Percentiles rank a stretch among this genome's conserved stretches.
phyloP scores from a whole-genome alignment of 2,888 invertebrate species.

The Holacanthella duospinosa region DNA sequence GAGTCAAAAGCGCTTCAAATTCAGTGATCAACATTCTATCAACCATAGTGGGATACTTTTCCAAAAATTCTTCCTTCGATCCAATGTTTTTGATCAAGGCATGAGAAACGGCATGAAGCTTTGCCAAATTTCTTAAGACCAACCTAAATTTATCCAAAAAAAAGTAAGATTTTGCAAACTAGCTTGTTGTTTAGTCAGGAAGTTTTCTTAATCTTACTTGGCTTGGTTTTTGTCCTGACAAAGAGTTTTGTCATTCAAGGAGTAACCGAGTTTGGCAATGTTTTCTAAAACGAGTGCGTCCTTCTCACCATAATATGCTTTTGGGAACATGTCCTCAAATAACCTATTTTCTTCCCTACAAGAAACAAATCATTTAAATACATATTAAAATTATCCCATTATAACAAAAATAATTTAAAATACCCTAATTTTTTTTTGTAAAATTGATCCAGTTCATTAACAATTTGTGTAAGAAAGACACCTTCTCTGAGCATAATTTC shows the following conservation, averaged over 20 bases:
- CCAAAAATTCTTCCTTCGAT: too few relatives aligned
- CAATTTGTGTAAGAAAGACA: constrained; percentile 7
- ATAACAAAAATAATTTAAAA: background rate
- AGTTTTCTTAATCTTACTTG: too few relatives aligned
- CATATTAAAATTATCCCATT: background rate
- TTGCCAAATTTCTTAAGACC: too few relatives aligned
- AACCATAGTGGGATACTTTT: too few relatives aligned
- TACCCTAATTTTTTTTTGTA: background rate
- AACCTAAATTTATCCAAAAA: too few relatives aligned
- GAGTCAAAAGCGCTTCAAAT: too few relatives aligned
- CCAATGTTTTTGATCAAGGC: too few relatives aligned
- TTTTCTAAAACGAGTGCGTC: constrained; percentile 13
- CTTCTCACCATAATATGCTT: constrained; percentile 8
- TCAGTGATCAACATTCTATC: too few relatives aligned
- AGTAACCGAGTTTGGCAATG: constrained; percentile 3
- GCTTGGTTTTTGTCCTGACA: constrained; percentile 11
- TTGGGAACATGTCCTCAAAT: constrained; percentile 13
- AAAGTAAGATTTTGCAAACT: too few relatives aligned
- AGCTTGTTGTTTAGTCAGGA: too few relatives aligned
- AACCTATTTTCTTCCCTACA: background rate
- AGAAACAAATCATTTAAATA: background rate
- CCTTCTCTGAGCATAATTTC: constrained; percentile 11
- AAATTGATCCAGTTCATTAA: background rate
- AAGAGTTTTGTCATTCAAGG: constrained; percentile 6
- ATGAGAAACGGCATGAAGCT: too few relatives aligned